Conservation (phyloP, 2,797 vertebrate genomes). For the Hypotaenidia philippensis region DNA sequence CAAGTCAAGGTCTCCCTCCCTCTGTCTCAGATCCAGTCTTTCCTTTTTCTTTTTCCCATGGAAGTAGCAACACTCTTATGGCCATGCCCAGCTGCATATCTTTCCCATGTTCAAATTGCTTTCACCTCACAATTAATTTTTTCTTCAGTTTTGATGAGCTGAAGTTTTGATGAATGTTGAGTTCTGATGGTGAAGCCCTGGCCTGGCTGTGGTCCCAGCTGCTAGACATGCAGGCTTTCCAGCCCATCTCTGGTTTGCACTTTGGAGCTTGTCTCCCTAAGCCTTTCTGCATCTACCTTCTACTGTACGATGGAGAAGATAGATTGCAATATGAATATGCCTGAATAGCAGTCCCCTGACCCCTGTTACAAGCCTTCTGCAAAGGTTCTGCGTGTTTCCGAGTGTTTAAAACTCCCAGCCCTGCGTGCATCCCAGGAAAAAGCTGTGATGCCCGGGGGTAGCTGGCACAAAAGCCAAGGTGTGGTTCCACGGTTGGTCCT, state of each 20-base stretch:
- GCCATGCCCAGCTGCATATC: background rate
- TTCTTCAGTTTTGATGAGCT: background rate
- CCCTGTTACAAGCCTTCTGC: background rate
- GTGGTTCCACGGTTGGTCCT: background rate
- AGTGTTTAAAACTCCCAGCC: background rate
- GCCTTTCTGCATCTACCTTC: background rate
- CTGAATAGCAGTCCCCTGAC: background rate
- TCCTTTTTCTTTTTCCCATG: background rate
- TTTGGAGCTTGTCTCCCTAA: background rate
- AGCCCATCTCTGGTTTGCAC: rapidly evolving
- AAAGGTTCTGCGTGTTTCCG: background rate
- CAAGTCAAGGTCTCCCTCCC: background rate
- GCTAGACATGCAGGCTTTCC: background rate
- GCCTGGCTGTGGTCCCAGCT: background rate
- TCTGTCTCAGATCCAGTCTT: background rate
- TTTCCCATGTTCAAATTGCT: background rate
- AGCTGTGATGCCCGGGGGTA: rapidly evolving
- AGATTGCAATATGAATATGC: background rate
- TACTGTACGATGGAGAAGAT: background rate
- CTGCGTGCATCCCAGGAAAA: rapidly evolving
- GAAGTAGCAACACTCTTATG: background rate
- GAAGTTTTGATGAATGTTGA: no score
- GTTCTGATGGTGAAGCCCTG: background rate
- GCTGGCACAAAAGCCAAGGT: background rate
- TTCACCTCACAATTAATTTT: background rate